These are phyloP conservation scores for Syngnathus typhle DNA, from an alignment of 2,113 vertebrate genomes.

Conservation along the genomic window DNA sequence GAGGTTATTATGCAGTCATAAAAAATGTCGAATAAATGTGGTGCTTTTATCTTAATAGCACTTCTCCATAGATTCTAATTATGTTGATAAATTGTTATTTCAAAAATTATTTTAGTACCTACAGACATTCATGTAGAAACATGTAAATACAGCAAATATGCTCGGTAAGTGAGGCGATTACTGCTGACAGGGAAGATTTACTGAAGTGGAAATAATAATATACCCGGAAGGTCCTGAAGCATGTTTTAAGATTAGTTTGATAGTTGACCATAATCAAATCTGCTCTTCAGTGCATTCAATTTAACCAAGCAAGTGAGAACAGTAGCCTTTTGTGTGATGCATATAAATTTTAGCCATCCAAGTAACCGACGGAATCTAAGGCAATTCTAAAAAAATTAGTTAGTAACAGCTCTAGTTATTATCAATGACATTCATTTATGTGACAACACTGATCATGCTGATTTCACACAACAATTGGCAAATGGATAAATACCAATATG, in stretches of 20 bases:
- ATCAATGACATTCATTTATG: too few species aligned
- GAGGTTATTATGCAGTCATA: neutral
- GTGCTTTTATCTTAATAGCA: neutral
- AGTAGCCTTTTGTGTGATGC: neutral
- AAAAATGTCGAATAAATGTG: neutral
- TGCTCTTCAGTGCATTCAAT: conserved; percentile 16
- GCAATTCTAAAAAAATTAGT: too few species aligned
- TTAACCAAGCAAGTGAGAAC: conserved; percentile 7
- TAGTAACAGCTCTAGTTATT: too few species aligned
- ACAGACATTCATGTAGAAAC: too few species aligned
- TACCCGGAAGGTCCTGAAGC: conserved; percentile 28
- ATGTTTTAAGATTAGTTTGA: conserved; percentile 40
- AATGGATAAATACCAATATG: too few species aligned
- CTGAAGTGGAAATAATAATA: conserved; percentile 35
- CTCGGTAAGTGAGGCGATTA: conserved; percentile 30
- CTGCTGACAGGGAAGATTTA: conserved; percentile 43
- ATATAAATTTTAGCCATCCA: neutral
- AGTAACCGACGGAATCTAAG: too few species aligned
- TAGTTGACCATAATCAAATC: conserved; percentile 41
- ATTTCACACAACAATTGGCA: too few species aligned
- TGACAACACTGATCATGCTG: too few species aligned
- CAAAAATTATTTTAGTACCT: neutral
- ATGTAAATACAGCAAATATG: conserved; percentile 9
- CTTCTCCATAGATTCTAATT: too few species aligned
- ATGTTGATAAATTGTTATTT: neutral